phyloP scores from a whole-genome alignment of 2,797 vertebrate genomes.

The Fistularia tabacaria region DNA sequence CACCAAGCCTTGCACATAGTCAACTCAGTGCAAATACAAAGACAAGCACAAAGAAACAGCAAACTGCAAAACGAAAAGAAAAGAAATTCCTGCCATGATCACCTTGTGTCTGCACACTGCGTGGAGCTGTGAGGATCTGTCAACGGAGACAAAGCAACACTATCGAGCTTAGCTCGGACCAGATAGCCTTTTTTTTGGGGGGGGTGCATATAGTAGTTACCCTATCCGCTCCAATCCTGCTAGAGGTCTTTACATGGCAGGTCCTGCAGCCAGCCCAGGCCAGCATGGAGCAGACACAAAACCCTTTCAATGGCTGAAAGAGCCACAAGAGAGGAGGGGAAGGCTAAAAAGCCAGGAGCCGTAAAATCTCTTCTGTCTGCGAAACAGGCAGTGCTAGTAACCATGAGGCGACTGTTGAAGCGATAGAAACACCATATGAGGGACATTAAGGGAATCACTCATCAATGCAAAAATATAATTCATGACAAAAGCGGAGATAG shows the following conservation, averaged over 20 bases:
- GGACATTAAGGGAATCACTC: slow-evolving; percentile 37
- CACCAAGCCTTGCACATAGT: slow-evolving; percentile 67
- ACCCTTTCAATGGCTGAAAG: slow-evolving; percentile 77
- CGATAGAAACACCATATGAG: slow-evolving; percentile 32
- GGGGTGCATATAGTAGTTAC: slow-evolving; percentile 35
- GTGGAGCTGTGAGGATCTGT: slow-evolving; percentile 64
- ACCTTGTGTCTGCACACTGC: slow-evolving; percentile 80
- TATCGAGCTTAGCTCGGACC: slow-evolving; percentile 29
- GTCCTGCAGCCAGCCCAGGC: slow-evolving; percentile 68
- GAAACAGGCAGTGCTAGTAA: slow-evolving; percentile 50
- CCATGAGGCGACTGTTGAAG: slow-evolving; percentile 52
- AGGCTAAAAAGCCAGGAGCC: slow-evolving; percentile 67
- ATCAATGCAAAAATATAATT: slow-evolving; percentile 49
- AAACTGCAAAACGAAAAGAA: slow-evolving; percentile 58
- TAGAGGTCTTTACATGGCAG: slow-evolving; percentile 52
- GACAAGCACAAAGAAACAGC: slow-evolving; percentile 67
- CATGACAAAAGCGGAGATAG: slow-evolving; percentile 55
- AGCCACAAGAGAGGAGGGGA: slow-evolving; percentile 65
- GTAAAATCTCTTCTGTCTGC: slow-evolving; percentile 46
- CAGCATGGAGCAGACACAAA: slow-evolving; percentile 79
- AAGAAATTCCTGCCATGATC: slow-evolving; percentile 59
- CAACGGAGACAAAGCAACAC: no score
- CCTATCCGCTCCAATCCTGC: slow-evolving; percentile 34
- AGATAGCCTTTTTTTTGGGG: slow-evolving; percentile 4
- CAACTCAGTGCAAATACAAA: slow-evolving; percentile 67